phyloP scores from a whole-genome alignment of 2,888 invertebrate genomes.

The Aspidapion aeneum region DNA sequence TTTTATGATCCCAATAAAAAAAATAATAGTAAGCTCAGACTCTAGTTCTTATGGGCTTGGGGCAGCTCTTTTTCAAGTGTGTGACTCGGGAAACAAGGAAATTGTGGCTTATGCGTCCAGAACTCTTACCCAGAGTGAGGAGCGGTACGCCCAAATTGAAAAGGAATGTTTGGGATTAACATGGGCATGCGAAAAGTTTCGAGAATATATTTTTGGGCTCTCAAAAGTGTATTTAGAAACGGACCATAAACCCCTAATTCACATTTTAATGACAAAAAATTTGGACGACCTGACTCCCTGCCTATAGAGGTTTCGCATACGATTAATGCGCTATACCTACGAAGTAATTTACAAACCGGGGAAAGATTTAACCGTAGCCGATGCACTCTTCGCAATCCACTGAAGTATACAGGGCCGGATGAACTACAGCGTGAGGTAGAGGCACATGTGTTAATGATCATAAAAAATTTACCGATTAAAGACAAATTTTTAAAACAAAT shows the following conservation, averaged over 20 bases:
- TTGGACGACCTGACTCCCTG: too few relatives aligned
- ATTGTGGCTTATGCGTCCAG: slow-evolving; percentile 2
- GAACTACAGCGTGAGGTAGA: slow-evolving; percentile 12
- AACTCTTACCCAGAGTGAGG: slow-evolving; percentile 4
- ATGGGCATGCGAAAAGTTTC: slow-evolving; percentile 5
- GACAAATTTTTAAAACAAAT: slow-evolving; percentile 11
- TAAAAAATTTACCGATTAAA: slow-evolving; percentile 10
- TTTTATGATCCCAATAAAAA: slow-evolving; percentile 13
- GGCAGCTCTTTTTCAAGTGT: slow-evolving; percentile 8
- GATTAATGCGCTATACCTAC: slow-evolving; percentile 25
- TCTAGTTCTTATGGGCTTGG: slow-evolving; percentile 11
- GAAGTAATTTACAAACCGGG: slow-evolving; percentile 24
- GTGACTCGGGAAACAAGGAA: background rate
- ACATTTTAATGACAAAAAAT: too few relatives aligned
- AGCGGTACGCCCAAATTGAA: slow-evolving; percentile 10
- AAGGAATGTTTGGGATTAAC: slow-evolving; percentile 8
- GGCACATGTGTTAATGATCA: slow-evolving; percentile 13
- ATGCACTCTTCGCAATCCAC: slow-evolving; percentile 20
- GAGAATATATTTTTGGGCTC: slow-evolving; percentile 1
- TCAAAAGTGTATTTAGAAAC: slow-evolving; percentile 12
- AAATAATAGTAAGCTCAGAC: slow-evolving; percentile 11
- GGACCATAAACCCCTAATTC: background rate
- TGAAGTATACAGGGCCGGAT: slow-evolving; percentile 6
- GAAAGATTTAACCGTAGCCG: slow-evolving; percentile 24
- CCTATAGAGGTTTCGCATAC: too few relatives aligned